phyloP scores from a whole-genome alignment of 2,113 vertebrate genomes.

The Melanocharis versteri region DNA sequence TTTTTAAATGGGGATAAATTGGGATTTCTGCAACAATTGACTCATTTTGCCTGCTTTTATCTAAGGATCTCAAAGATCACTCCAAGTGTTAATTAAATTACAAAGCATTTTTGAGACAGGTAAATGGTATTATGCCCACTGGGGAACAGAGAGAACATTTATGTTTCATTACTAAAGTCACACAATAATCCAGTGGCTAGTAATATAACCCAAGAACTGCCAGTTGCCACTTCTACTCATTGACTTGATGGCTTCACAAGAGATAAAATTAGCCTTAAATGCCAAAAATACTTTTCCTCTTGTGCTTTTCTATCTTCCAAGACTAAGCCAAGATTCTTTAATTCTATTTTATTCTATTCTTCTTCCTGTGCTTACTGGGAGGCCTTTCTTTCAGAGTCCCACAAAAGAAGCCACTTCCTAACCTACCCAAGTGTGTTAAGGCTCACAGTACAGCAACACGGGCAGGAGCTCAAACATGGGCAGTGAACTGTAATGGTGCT shows the following conservation, averaged over 20 bases:
- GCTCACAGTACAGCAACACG: background rate
- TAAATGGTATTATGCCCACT: slow-evolving; percentile 57
- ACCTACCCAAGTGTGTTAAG: background rate
- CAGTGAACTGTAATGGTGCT: background rate
- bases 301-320: background rate
- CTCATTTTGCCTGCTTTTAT: slow-evolving; percentile 57
- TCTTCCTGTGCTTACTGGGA: background rate
- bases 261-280: slow-evolving; percentile 9
- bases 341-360: background rate
- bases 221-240: slow-evolving; percentile 2
- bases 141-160: slow-evolving; percentile 37
- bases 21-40: slow-evolving; percentile 58
- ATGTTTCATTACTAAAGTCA: slow-evolving; percentile 55
- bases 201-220: slow-evolving; percentile 19
- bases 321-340: background rate
- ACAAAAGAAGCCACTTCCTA: background rate
- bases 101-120: slow-evolving; percentile 58
- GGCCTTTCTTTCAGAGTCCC: background rate
- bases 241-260: slow-evolving; percentile 6
- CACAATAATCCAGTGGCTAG: slow-evolving; percentile 38
- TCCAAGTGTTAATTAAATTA: slow-evolving; percentile 67
- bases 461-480: background rate
- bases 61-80: slow-evolving; percentile 59
- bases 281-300: background rate
- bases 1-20: slow-evolving; percentile 56